Conservation (phyloP, 2,113 vertebrate genomes). For the Sinosuthora webbiana region DNA sequence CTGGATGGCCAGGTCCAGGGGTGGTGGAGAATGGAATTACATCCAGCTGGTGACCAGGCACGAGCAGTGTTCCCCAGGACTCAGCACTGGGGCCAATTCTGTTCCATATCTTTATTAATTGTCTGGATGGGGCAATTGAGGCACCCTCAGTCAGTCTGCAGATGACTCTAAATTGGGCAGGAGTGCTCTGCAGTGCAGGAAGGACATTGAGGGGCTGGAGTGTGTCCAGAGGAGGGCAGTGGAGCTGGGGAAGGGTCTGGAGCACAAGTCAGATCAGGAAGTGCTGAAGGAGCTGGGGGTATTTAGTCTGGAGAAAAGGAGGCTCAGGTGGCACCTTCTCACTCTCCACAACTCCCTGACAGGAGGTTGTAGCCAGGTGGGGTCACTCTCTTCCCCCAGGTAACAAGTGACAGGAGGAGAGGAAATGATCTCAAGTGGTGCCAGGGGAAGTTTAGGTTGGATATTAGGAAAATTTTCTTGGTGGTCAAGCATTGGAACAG, state of each 20-base stretch:
- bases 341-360: not conserved
- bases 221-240: accelerated
- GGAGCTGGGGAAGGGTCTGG: not conserved
- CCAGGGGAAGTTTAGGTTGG: not conserved
- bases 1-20: not conserved
- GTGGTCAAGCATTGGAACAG: not conserved
- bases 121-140: not conserved
- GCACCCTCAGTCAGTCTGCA: not conserved
- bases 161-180: no score
- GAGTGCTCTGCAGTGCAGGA: not conserved
- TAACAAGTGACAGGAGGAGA: not conserved
- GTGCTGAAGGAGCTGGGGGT: not conserved
- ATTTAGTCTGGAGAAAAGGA: not conserved
- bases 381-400: not conserved
- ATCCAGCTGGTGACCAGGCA: not conserved
- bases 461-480: not conserved
- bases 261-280: not conserved
- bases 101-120: not conserved
- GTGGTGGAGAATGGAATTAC: not conserved
- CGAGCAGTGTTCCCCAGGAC: not conserved
- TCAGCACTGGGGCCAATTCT: not conserved
- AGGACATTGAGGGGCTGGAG: not conserved
- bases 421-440: not conserved
- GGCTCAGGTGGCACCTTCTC: not conserved
- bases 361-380: not conserved